Conservation (phyloP, 2,888 invertebrate species). For the Sceliomorpha sp. region DNA sequence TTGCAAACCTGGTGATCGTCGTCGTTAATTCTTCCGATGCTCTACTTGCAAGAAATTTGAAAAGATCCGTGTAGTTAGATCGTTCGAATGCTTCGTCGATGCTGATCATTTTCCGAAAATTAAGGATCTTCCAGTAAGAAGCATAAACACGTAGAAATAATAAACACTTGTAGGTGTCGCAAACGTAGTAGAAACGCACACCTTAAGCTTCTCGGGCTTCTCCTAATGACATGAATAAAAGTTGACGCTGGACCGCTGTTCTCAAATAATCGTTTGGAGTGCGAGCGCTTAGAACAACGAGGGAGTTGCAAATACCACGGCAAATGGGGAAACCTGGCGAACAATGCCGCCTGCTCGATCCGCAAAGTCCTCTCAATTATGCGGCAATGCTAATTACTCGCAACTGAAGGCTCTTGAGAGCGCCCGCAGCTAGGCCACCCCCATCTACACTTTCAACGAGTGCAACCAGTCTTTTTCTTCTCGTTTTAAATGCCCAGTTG, state of each 20-base stretch:
- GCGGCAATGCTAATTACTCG: constrained; percentile 75
- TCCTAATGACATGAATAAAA: constrained; percentile 22
- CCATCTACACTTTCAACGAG: constrained; percentile 5
- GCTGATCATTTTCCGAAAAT: too few species aligned
- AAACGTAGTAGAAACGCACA: too few species aligned
- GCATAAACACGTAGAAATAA: too few species aligned
- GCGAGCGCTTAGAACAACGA: constrained; percentile 20
- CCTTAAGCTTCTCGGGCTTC: too few species aligned
- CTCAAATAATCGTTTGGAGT: constrained; percentile 30
- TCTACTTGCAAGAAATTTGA: too few species aligned
- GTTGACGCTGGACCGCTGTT: constrained; percentile 19
- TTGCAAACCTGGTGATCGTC: too few species aligned
- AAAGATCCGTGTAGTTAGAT: too few species aligned
- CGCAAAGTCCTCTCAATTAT: constrained; percentile 75
- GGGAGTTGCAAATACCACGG: constrained; percentile 41
- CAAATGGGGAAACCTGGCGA: constrained; percentile 63
- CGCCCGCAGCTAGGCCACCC: constrained; percentile 12
- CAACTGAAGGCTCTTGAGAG: constrained; percentile 61
- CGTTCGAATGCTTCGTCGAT: too few species aligned
- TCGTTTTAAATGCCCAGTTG: constrained; percentile 21
- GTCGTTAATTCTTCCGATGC: too few species aligned
- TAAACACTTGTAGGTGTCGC: too few species aligned
- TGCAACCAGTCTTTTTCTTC: constrained; percentile 26
- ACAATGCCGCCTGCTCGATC: constrained; percentile 66
- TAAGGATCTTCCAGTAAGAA: too few species aligned